These are phyloP conservation scores for Zosterops japonicus DNA, from an alignment of 2,113 vertebrate genomes.

Conservation along the genomic window DNA sequence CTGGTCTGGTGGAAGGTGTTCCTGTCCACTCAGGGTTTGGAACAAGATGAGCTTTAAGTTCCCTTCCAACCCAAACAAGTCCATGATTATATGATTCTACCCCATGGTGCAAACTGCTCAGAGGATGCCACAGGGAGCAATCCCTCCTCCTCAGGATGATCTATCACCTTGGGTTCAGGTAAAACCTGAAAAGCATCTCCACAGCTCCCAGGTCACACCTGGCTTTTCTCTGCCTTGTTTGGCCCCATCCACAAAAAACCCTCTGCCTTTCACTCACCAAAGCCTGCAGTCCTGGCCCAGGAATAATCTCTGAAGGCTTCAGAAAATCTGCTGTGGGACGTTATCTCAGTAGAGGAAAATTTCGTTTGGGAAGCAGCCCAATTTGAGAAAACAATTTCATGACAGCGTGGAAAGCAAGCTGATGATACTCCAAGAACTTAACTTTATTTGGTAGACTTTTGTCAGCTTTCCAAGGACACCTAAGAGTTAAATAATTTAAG, in stretches of 20 bases:
- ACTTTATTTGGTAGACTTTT: slow-evolving; percentile 18
- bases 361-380: neutral
- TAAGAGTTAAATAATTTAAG: slow-evolving; percentile 14
- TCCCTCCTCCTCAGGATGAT: neutral
- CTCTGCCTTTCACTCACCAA: neutral
- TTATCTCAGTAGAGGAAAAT: neutral
- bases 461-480: neutral
- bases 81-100: neutral
- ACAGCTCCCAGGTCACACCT: neutral
- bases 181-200: neutral
- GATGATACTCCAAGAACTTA: neutral
- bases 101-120: neutral
- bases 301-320: neutral
- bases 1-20: neutral
- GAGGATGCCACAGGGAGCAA: neutral
- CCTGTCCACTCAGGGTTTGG: accelerated
- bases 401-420: neutral
- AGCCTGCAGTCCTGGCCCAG: neutral
- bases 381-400: slow-evolving; percentile 17
- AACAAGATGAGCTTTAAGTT: neutral
- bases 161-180: accelerated
- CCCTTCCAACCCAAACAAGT: neutral
- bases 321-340: neutral
- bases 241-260: neutral
- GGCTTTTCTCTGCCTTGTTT: neutral